Evolutionary conservation across 2,888 invertebrate species (phyloP).

Genomic region (Phaonia tiefii): DNA sequence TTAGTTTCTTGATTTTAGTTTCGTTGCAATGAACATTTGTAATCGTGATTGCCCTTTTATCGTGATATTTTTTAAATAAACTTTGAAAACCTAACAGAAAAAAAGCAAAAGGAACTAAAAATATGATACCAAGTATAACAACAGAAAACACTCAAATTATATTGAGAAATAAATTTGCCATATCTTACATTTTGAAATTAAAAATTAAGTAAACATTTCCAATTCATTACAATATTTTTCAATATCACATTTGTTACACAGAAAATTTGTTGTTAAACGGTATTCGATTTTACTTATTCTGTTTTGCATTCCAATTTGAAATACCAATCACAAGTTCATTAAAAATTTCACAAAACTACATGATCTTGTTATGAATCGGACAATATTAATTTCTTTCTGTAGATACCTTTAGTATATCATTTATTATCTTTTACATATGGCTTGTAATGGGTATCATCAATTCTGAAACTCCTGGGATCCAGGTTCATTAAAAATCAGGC

Average conservation of each 20-base stretch:
- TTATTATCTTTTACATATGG: conserved; percentile 58
- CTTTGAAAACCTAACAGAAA: conserved; percentile 52
- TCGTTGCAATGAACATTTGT: conserved; percentile 58
- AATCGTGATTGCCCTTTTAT: conserved; percentile 74
- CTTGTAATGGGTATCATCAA: conserved; percentile 21
- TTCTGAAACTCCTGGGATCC: conserved; percentile 28
- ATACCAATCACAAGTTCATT: conserved; percentile 58
- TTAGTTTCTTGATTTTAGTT: conserved; percentile 28
- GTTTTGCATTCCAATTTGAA: conserved; percentile 36
- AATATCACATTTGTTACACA: conserved; percentile 32
- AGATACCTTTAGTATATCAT: conserved; percentile 54
- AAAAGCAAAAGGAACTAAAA: not conserved
- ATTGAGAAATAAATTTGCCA: conserved; percentile 33
- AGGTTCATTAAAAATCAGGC: conserved; percentile 63
- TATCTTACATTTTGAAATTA: conserved; percentile 10
- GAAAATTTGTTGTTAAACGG: conserved; percentile 2
- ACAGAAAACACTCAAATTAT: not conserved
- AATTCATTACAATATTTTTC: too few species aligned
- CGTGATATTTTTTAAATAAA: conserved; percentile 71
- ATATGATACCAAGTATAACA: conserved; percentile 1
- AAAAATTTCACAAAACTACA: not conserved
- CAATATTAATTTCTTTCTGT: conserved; percentile 56
- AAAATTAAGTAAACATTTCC: too few species aligned
- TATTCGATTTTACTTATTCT: not conserved
- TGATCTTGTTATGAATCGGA: not conserved